These are phyloP conservation scores for Amorpha juglandis DNA, from an alignment of 2,888 invertebrate species.

Conservation along the genomic window DNA sequence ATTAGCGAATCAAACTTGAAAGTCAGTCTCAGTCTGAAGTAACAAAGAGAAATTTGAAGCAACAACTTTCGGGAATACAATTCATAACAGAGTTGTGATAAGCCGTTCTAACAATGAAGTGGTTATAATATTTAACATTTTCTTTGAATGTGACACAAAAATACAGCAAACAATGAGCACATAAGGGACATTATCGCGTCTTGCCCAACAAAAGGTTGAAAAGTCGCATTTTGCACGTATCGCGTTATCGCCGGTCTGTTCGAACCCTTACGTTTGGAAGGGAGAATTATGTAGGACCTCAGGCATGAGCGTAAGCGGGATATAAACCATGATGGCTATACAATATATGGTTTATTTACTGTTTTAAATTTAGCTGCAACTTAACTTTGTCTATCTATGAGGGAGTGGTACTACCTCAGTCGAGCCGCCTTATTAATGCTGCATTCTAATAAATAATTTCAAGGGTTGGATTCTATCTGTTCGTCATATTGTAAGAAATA, in stretches of 20 bases:
- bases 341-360: too few species aligned
- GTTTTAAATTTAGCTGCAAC: too few species aligned
- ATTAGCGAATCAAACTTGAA: too few species aligned
- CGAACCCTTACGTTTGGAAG: constrained; percentile 76
- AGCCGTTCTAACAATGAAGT: constrained; percentile 14
- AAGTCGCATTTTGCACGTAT: constrained; percentile 81
- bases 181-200: constrained; percentile 76
- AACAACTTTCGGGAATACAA: not conserved
- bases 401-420: too few species aligned
- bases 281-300: constrained; percentile 58
- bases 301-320: constrained; percentile 42
- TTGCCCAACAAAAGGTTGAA: constrained; percentile 80
- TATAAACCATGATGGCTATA: not conserved
- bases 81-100: not conserved
- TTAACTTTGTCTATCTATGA: too few species aligned
- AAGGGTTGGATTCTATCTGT: too few species aligned
- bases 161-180: constrained; percentile 70
- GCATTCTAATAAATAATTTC: too few species aligned
- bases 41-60: not conserved
- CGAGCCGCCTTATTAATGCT: too few species aligned
- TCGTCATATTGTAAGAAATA: too few species aligned
- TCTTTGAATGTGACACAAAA: constrained; percentile 67
- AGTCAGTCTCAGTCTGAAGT: not conserved
- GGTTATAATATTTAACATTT: constrained; percentile 39
- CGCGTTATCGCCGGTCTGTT: constrained; percentile 73